Percentiles rank a stretch among this genome's conserved stretches.
phyloP scores from a whole-genome alignment of 2,888 invertebrate genomes.

The Agonopterix arenella region DNA sequence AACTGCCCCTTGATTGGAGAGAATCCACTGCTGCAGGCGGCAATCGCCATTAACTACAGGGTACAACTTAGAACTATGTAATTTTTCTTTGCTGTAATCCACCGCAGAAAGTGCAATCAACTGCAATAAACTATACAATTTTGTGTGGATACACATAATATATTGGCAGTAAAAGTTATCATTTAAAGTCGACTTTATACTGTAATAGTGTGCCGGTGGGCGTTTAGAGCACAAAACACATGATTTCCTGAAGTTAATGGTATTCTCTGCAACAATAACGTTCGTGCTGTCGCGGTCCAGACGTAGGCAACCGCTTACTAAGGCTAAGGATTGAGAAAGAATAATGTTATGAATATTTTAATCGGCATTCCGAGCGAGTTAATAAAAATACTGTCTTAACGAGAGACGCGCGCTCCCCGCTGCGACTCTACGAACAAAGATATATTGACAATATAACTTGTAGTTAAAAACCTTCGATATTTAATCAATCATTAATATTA shows the following conservation, averaged over 20 bases:
- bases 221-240: constrained; percentile 3
- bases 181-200: background rate
- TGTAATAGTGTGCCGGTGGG: constrained; percentile 2
- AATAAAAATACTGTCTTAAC: constrained; percentile 69
- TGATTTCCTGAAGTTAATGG: constrained; percentile 10
- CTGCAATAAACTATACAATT: constrained; percentile 1
- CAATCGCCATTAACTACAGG: constrained; percentile 24
- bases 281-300: constrained; percentile 5
- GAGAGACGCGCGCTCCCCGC: constrained; percentile 56
- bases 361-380: constrained; percentile 64
- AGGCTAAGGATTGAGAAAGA: constrained; percentile 53
- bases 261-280: constrained; percentile 8
- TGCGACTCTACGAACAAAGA: constrained; percentile 66
- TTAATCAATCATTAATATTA: constrained; percentile 26
- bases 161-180: constrained; percentile 1
- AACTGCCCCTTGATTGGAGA: constrained; percentile 62
- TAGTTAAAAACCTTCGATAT: constrained; percentile 38
- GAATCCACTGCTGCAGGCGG: constrained; percentile 46
- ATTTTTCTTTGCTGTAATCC: constrained; percentile 38
- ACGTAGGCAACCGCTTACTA: constrained; percentile 16
- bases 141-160: background rate
- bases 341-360: constrained; percentile 64
- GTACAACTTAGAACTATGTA: constrained; percentile 14
- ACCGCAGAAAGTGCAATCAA: constrained; percentile 5
- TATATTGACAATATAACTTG: constrained; percentile 50